Conservation (phyloP, 2,113 vertebrate genomes). For the Myotis brandtii region DNA sequence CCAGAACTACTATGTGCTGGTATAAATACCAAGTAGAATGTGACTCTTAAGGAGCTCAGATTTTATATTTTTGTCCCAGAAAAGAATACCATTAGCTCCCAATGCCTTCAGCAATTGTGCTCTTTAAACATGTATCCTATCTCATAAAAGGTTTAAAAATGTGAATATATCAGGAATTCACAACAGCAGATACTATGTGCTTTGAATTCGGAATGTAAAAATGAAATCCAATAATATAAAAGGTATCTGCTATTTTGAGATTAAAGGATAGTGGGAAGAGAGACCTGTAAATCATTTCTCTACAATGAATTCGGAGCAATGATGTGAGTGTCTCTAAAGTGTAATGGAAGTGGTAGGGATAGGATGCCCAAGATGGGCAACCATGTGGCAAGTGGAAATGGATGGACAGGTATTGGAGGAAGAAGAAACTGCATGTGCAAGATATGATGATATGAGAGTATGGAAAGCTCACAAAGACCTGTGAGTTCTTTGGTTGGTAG, state of each 20-base stretch:
- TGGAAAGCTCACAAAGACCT: background rate
- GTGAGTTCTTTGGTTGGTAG: background rate
- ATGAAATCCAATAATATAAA: background rate
- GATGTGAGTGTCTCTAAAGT: background rate
- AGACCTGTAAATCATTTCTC: background rate
- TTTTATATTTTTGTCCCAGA: conserved; percentile 7
- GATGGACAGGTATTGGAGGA: background rate
- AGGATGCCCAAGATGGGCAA: background rate
- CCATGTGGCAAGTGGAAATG: background rate
- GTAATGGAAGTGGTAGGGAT: rapidly evolving
- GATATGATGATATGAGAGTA: background rate
- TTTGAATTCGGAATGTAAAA: background rate
- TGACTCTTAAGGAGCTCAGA: background rate
- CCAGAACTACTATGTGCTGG: background rate
- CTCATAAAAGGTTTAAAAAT: background rate
- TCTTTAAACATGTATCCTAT: background rate
- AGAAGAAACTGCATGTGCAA: background rate
- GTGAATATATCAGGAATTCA: background rate
- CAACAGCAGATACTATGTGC: background rate
- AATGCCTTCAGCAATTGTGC: background rate
- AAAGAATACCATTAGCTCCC: background rate
- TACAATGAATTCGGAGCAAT: background rate
- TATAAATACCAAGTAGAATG: background rate
- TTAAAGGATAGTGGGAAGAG: background rate
- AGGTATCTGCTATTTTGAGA: background rate